Conservation (phyloP, 2,888 invertebrate species). For the Ennomos quercinarius region DNA sequence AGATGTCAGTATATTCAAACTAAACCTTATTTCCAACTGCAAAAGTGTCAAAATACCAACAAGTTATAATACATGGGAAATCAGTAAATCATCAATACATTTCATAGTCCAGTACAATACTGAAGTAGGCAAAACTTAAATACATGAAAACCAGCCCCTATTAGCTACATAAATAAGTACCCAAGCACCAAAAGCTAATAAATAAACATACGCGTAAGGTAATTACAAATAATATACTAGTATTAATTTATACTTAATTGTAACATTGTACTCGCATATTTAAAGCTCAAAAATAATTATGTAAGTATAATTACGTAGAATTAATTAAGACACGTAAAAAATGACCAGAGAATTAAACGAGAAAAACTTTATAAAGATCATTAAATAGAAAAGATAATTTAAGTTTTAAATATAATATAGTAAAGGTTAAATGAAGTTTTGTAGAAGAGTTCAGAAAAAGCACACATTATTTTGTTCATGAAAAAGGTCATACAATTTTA, state of each 20-base stretch:
- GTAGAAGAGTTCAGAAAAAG: conserved; percentile 3
- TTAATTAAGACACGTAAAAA: conserved; percentile 13
- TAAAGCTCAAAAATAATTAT: conserved; percentile 77
- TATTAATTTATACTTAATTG: conserved; percentile 45
- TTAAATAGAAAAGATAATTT: background rate
- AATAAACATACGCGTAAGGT: conserved; percentile 67
- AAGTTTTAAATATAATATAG: background rate
- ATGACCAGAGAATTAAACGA: conserved; percentile 9
- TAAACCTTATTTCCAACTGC: too few relatives aligned
- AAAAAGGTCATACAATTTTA: conserved; percentile 30
- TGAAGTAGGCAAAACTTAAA: conserved; percentile 5
- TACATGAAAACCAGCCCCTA: conserved; percentile 37
- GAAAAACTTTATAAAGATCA: background rate
- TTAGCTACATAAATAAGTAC: conserved; percentile 68
- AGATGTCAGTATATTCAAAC: too few relatives aligned
- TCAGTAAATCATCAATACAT: too few relatives aligned
- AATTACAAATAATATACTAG: conserved; percentile 67
- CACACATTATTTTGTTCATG: background rate
- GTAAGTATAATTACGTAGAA: conserved; percentile 23
- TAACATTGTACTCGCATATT: conserved; percentile 77
- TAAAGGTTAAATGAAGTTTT: conserved; percentile 10
- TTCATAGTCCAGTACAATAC: too few relatives aligned
- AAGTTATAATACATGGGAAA: too few relatives aligned
- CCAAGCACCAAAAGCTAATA: conserved; percentile 80
- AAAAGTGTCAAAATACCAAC: too few relatives aligned